Conservation (phyloP, 1,140 invertebrate genomes). For the Druon quercuslanigerum region DNA sequence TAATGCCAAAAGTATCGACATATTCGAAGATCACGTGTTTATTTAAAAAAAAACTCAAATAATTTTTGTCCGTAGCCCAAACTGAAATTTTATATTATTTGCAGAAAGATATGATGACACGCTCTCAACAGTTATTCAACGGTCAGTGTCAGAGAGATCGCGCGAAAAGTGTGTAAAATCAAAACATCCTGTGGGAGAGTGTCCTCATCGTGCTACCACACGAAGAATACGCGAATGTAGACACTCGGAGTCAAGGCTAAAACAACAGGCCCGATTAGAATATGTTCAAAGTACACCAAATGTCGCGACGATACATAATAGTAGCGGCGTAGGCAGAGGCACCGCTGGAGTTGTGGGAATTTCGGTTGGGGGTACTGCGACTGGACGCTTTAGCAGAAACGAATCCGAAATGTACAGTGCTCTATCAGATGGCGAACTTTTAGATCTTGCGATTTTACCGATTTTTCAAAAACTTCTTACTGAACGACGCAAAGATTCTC, state of each 20-base stretch:
- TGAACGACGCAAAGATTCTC: conserved; percentile 84
- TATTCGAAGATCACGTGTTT: conserved; percentile 6
- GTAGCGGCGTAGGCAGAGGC: conserved; percentile 55
- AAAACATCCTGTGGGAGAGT: conserved; percentile 62
- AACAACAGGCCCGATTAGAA: conserved; percentile 75
- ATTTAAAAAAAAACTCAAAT: neutral
- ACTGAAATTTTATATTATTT: conserved; percentile 30
- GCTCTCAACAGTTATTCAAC: conserved; percentile 71
- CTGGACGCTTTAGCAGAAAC: conserved; percentile 67
- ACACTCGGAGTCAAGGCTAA: conserved; percentile 68
- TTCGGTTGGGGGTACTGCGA: conserved; percentile 45
- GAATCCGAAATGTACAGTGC: conserved; percentile 83
- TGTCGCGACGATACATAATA: conserved; percentile 74
- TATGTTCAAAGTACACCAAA: conserved; percentile 81
- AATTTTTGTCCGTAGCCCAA: neutral
- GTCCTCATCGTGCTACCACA: conserved; percentile 63
- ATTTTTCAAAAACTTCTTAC: conserved; percentile 93
- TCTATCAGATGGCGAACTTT: conserved; percentile 88
- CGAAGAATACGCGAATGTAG: conserved; percentile 64
- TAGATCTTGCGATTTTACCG: conserved; percentile 88
- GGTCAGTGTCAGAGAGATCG: conserved; percentile 76
- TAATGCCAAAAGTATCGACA: conserved; percentile 41
- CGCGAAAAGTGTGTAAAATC: conserved; percentile 63
- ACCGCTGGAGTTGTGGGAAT: conserved; percentile 54
- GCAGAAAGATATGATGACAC: conserved; percentile 71